Percentiles rank a stretch among this genome's conserved stretches.
Evolutionary conservation across 2,113 vertebrate species (phyloP).

Genomic region (Leucosticte australis): DNA sequence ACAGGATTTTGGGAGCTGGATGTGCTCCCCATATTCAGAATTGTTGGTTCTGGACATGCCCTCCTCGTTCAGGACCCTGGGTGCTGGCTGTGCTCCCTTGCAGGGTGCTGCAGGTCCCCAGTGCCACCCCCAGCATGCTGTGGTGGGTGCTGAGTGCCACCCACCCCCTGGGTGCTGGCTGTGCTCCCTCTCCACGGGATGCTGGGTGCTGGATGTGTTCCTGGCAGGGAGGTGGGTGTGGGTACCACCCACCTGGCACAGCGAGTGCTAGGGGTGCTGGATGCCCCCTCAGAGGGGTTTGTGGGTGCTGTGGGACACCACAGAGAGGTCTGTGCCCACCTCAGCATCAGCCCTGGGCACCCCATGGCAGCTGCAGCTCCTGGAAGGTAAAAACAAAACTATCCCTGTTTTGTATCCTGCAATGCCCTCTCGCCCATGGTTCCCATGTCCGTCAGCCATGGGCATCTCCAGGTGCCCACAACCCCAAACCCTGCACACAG

Average conservation of each 20-base stretch:
- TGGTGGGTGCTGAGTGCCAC: not conserved
- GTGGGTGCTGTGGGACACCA: not conserved
- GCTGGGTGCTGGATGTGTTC: not conserved
- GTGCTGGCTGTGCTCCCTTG: not conserved
- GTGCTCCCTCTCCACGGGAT: not conserved
- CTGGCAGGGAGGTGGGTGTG: not conserved
- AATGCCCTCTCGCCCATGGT: not conserved
- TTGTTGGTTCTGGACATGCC: not conserved
- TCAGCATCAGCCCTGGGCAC: not conserved
- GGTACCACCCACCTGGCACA: not conserved
- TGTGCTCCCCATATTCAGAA: accelerated
- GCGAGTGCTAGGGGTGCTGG: accelerated
- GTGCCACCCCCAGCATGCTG: accelerated
- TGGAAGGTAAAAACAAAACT: not conserved
- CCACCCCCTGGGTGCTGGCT: not conserved
- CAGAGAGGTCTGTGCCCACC: not conserved
- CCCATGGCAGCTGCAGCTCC: not conserved
- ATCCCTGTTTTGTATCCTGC: accelerated
- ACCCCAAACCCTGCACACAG: accelerated
- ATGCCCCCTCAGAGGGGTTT: not conserved
- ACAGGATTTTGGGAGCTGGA: not conserved
- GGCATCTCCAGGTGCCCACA: not conserved
- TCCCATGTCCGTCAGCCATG: not conserved
- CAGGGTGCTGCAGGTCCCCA: not conserved
- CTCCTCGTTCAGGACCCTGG: accelerated